Percentiles rank a stretch among this genome's conserved stretches.
Evolutionary conservation across 2,888 invertebrate genomes (phyloP).

Genomic region (Lumbricus terrestris): DNA sequence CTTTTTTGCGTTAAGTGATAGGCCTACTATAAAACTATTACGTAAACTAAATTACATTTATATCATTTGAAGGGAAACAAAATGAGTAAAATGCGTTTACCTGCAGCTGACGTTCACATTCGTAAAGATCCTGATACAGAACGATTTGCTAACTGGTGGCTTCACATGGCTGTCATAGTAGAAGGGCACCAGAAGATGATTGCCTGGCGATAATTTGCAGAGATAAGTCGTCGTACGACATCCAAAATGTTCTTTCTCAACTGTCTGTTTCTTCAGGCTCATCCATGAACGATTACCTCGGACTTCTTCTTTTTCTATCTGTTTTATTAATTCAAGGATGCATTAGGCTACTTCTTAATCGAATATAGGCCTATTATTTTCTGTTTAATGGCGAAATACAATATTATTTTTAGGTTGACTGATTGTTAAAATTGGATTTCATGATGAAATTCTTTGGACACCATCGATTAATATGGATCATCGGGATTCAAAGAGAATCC

Average conservation of each 20-base stretch:
- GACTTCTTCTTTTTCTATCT: not conserved
- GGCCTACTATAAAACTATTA: too few species aligned
- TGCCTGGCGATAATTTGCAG: not conserved
- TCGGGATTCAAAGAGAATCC: too few species aligned
- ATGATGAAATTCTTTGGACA: too few species aligned
- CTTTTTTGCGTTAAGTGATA: too few species aligned
- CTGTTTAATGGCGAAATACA: not conserved
- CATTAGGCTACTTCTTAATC: not conserved
- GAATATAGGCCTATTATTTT: too few species aligned
- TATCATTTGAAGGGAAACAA: too few species aligned
- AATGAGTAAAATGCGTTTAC: not conserved
- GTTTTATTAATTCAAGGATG: not conserved
- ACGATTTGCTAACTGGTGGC: not conserved
- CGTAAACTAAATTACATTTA: too few species aligned
- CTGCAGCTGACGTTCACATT: not conserved
- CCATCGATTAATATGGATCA: too few species aligned
- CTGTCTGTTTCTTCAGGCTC: not conserved
- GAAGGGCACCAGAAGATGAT: not conserved
- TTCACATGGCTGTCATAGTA: not conserved
- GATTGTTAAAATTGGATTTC: too few species aligned
- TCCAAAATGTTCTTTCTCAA: not conserved
- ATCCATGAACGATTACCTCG: not conserved
- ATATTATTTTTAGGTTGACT: not conserved
- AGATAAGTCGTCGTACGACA: not conserved
- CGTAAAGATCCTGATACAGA: not conserved